phyloP scores from a whole-genome alignment of 2,113 vertebrate genomes.

The Eidolon helvum region DNA sequence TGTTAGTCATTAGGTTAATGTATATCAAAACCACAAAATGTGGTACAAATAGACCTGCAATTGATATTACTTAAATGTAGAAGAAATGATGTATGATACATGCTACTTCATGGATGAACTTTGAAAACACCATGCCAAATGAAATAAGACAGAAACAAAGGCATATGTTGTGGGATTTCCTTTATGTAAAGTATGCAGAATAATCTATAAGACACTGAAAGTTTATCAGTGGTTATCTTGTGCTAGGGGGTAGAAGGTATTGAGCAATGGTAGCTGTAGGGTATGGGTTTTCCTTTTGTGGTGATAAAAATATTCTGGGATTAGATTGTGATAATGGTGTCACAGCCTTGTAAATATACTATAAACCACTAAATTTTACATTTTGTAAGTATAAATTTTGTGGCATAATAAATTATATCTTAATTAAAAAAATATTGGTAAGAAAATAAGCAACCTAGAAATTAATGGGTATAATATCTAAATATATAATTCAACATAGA shows the following conservation, averaged over 20 bases:
- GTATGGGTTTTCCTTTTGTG: neutral
- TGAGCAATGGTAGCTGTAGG: neutral
- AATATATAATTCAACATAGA: neutral
- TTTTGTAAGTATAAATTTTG: neutral
- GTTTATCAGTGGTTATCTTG: neutral
- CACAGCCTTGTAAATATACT: neutral
- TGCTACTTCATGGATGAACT: neutral
- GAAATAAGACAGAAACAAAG: neutral
- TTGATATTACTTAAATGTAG: neutral
- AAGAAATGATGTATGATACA: neutral
- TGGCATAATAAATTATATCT: neutral
- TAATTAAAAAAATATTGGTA: neutral
- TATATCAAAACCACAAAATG: neutral
- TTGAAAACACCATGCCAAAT: neutral
- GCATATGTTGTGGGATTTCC: too few relatives aligned
- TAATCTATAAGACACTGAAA: neutral
- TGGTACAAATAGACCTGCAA: neutral
- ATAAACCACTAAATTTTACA: neutral
- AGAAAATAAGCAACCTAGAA: neutral
- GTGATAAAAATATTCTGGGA: neutral
- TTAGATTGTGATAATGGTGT: neutral
- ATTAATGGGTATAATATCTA: neutral
- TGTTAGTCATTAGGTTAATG: neutral
- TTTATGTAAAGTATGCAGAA: too few relatives aligned
- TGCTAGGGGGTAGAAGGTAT: fast-evolving